Evolutionary conservation across 2,888 invertebrate species (phyloP).

Genomic region (Caenorhabditis sulstoni): DNA sequence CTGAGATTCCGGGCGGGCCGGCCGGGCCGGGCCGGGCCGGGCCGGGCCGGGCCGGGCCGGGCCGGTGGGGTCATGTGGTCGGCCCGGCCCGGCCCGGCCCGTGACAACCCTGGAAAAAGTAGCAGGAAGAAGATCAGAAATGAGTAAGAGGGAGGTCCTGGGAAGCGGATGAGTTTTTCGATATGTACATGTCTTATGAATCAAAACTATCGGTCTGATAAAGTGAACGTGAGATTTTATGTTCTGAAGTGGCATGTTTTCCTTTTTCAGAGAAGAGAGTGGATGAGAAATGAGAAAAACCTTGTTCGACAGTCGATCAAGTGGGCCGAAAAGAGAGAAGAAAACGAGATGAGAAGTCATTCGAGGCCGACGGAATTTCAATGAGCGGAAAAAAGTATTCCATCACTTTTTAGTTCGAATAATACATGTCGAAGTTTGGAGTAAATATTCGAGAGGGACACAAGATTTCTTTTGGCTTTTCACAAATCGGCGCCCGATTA

Average conservation of each 20-base stretch:
- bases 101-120: no score
- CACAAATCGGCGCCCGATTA: not conserved
- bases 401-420: constrained; percentile 24
- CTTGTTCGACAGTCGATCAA: not conserved
- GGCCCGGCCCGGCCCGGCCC: no score
- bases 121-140: no score
- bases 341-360: constrained; percentile 3
- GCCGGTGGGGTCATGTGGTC: no score
- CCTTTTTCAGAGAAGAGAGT: not conserved
- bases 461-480: constrained; percentile 16
- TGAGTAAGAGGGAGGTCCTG: no score
- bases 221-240: not conserved
- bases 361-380: constrained; percentile 5
- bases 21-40: no score
- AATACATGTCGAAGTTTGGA: constrained; percentile 7
- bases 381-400: constrained; percentile 15
- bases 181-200: constrained; percentile 17
- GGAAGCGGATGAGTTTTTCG: not conserved
- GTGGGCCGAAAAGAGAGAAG: not conserved
- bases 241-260: not conserved
- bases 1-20: no score
- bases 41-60: no score
- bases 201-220: not conserved
- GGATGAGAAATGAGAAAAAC: not conserved
- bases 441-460: constrained; percentile 27